Evolutionary conservation across 2,797 vertebrate genomes (phyloP).

Genomic region (Rhinichthys osculus): DNA sequence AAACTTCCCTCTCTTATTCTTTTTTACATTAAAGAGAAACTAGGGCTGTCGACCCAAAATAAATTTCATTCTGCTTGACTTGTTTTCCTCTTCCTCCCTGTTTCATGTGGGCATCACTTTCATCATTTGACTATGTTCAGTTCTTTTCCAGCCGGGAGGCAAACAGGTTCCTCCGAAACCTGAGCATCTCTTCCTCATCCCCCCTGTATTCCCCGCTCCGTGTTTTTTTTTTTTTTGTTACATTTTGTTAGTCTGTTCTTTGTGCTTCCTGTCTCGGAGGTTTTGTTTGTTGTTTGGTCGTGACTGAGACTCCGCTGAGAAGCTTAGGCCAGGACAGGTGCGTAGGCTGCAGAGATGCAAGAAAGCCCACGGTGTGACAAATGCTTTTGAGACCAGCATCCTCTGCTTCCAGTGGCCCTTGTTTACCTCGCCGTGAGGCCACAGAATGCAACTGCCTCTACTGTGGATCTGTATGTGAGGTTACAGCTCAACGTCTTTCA

Average conservation of each 20-base stretch:
- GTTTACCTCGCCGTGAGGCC: background rate
- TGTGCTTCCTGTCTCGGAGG: conserved; percentile 45
- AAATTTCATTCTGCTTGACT: conserved; percentile 26
- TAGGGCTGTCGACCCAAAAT: conserved; percentile 6
- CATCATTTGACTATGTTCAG: conserved; percentile 56
- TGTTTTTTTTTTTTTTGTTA: background rate
- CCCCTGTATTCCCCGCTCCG: conserved; percentile 3
- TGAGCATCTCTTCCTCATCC: conserved; percentile 63
- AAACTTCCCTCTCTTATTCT: conserved; percentile 57
- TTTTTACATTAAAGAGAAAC: conserved; percentile 41
- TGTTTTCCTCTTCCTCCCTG: conserved; percentile 54
- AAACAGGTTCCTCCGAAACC: conserved; percentile 65
- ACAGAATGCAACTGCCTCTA: background rate
- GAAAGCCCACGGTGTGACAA: conserved; percentile 34
- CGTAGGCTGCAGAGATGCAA: conserved; percentile 10
- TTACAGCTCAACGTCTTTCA: background rate
- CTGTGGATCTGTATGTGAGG: background rate
- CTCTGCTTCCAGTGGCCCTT: conserved; percentile 15
- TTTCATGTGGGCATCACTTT: conserved; percentile 63
- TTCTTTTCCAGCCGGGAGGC: conserved; percentile 67
- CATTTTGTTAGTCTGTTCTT: conserved; percentile 28
- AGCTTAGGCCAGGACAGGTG: background rate
- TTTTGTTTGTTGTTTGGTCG: conserved; percentile 35
- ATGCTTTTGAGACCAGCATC: conserved; percentile 30
- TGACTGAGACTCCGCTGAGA: conserved; percentile 70